These are phyloP conservation scores for Rhabditoides inermis DNA, from an alignment of 2,888 invertebrate species.

Conservation along the genomic window DNA sequence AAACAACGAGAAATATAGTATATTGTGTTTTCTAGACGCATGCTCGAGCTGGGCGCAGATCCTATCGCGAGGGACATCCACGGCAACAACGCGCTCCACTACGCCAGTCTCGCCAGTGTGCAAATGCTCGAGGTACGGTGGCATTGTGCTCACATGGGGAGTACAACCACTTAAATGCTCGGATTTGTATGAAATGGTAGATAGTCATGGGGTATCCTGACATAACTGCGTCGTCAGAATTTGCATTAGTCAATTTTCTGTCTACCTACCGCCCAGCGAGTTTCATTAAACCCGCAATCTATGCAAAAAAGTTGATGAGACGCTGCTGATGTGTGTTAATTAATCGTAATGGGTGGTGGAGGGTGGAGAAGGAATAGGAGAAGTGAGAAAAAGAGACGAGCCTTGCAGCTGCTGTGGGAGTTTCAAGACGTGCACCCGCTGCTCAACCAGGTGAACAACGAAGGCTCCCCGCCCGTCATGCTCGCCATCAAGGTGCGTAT, in stretches of 20 bases:
- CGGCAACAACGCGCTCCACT: slow-evolving; percentile 89
- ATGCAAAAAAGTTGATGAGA: too few relatives aligned
- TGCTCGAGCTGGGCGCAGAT: slow-evolving; percentile 65
- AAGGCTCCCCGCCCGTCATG: slow-evolving; percentile 81
- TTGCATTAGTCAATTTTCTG: too few relatives aligned
- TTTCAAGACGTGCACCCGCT: slow-evolving; percentile 61
- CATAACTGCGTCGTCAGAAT: too few relatives aligned
- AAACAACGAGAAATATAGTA: too few relatives aligned
- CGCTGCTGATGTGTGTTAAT: too few relatives aligned
- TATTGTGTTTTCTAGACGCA: slow-evolving; percentile 15
- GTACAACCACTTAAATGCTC: neutral
- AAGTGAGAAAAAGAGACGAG: neutral
- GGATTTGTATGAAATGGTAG: too few relatives aligned
- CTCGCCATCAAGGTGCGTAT: slow-evolving; percentile 69
- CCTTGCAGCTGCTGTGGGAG: slow-evolving; percentile 30
- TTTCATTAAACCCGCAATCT: too few relatives aligned
- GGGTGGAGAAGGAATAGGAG: too few relatives aligned
- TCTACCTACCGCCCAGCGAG: too few relatives aligned
- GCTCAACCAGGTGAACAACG: slow-evolving; percentile 79
- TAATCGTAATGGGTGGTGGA: too few relatives aligned
- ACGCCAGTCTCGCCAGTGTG: slow-evolving; percentile 93
- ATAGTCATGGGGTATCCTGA: too few relatives aligned
- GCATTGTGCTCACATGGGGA: neutral
- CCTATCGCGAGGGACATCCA: slow-evolving; percentile 82
- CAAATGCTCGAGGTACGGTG: slow-evolving; percentile 39